Base-by-base conservation (phyloP, 2,797 vertebrate genomes). In the Scolopax bukidnonensis region DNA sequence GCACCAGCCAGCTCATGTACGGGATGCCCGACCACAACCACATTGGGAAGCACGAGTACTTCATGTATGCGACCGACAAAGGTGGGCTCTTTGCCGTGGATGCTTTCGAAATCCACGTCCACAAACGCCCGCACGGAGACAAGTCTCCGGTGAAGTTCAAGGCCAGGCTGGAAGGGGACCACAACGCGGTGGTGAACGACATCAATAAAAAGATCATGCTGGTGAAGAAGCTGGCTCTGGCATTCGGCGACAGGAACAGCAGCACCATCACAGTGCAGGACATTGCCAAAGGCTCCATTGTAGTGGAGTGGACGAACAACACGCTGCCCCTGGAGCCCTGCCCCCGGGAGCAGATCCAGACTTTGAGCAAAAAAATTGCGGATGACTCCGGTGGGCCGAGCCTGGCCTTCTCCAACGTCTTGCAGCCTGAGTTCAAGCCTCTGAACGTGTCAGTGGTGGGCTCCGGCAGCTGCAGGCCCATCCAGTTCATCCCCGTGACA, bases 301-400 rank as follows among this genome's bases (percentile, higher is more conserved):
- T 99, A 60, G 99, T 99, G 68, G 99, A 99, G 70, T 99, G 99
- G 99, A 99, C 99, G 1, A 99, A 99, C 97, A 99, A 99, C 91
- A 99, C 99, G 3, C 97, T 99, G 61, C 98, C 98, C 1, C 96
- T 99, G 36, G 98, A 98, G 48, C 99, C 99, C 2, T 99, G 99
- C 65, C 99, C 99, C 19, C 98, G 98, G 91, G 99, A 99, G 21
- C 99, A 99, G 97, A 98, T 99, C 41, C 68, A 95, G 16, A 96
- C 87, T 25, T 98, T 99, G 97, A 99, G 99, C 93, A 98, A 79
- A 67, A 98, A 95, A 57, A 99, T 99, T 1, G 98, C 98, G 0
- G 98, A 98, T 61, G 97, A 97, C 7, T 96, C 98, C 0, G 99
- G 99, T 3, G 97, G 77, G 40, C 99, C 99, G 0, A 97, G 98